These are phyloP conservation scores for Stigmatopora argus DNA, from an alignment of 2,113 vertebrate species.

Conservation along the genomic window DNA sequence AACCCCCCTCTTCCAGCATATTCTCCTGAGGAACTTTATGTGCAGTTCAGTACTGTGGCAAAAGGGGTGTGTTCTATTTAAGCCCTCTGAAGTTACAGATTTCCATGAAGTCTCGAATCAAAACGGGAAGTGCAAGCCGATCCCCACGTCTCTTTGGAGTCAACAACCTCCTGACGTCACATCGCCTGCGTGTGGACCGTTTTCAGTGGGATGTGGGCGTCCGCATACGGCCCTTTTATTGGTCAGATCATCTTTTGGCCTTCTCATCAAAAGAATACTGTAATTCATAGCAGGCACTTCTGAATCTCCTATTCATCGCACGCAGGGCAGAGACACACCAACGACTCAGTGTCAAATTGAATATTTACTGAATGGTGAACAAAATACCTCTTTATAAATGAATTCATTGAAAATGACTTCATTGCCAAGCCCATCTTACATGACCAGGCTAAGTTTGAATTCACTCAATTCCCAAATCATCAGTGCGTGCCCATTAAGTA, in stretches of 20 bases:
- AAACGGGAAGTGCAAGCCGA: conserved; percentile 33
- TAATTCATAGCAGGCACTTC: neutral
- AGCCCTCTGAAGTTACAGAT: conserved; percentile 51
- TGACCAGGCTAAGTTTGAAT: neutral
- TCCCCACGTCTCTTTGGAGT: conserved; percentile 17
- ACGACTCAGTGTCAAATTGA: neutral
- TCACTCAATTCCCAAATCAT: neutral
- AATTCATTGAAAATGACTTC: neutral
- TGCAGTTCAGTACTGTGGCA: conserved; percentile 11
- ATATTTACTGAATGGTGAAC: neutral
- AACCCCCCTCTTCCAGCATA: conserved; percentile 20
- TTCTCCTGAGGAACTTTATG: conserved; percentile 18
- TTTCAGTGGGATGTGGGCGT: conserved; percentile 1
- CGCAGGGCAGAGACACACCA: neutral
- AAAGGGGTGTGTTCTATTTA: conserved; percentile 23
- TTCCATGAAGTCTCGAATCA: conserved; percentile 53
- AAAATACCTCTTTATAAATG: neutral
- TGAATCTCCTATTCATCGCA: neutral
- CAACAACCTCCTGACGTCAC: conserved; percentile 29
- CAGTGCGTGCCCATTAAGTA: neutral
- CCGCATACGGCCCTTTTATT: neutral
- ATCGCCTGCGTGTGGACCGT: neutral
- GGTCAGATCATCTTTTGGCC: conserved; percentile 10
- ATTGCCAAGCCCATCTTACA: neutral
- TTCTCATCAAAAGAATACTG: conserved; percentile 5